A percentile compares a stretch with the other conserved stretches of the same genome.
Conservation (phyloP, 1,140 invertebrate species). For the Drosophila lowei region DNA sequence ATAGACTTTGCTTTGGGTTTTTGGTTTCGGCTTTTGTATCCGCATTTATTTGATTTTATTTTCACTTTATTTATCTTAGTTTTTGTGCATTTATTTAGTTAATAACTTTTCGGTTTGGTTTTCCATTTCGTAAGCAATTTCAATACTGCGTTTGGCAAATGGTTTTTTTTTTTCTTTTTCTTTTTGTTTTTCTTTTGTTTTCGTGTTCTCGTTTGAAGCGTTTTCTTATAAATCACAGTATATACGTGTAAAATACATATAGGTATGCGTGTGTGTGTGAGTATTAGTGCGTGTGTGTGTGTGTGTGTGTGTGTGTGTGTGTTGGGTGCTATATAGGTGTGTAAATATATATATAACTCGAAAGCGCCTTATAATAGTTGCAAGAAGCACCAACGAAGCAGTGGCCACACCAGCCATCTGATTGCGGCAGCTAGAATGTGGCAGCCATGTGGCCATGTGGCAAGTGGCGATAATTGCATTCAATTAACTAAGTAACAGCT, state of each 20-base stretch:
- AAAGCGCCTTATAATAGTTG: conserved; percentile 66
- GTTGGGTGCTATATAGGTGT: conserved; percentile 32
- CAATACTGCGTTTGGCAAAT: conserved; percentile 57
- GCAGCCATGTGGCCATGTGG: no score
- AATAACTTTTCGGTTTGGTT: conserved; percentile 61
- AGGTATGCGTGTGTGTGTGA: conserved; percentile 40
- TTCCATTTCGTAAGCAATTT: conserved; percentile 61
- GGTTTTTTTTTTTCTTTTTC: conserved; percentile 33
- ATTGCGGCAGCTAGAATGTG: neutral
- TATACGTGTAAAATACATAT: conserved; percentile 81
- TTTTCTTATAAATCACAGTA: conserved; percentile 82
- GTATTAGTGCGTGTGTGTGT: conserved; percentile 19
- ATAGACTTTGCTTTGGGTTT: conserved; percentile 59
- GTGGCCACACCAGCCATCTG: conserved; percentile 25
- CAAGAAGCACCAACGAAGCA: conserved; percentile 56
- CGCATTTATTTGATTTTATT: conserved; percentile 48
- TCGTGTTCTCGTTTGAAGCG: conserved; percentile 66
- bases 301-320: conserved; percentile 20
- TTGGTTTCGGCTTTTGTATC: conserved; percentile 66
- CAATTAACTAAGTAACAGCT: conserved; percentile 81
- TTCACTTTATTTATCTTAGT: conserved; percentile 42
- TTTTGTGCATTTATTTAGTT: conserved; percentile 77
- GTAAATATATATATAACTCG: conserved; percentile 66
- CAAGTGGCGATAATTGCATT: conserved; percentile 64
- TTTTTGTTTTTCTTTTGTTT: conserved; percentile 30